These are phyloP conservation scores for Drosophila atroscutellata DNA, from an alignment of 2,888 invertebrate species.

Conservation along the genomic window DNA sequence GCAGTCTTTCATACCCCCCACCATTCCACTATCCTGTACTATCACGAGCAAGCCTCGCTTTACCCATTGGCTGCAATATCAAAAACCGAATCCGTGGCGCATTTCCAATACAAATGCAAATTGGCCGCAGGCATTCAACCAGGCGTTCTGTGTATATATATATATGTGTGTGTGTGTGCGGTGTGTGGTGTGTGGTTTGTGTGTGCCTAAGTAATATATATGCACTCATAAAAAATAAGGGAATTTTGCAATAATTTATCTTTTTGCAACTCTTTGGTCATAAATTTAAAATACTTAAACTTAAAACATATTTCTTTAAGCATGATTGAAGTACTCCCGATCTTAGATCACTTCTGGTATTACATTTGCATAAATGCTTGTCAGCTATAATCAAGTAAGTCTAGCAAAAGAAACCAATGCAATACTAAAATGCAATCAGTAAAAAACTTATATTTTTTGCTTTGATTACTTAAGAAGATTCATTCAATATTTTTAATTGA, in stretches of 20 bases:
- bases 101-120: conserved; percentile 64
- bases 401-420: not conserved
- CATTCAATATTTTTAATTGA: not conserved
- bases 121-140: conserved; percentile 72
- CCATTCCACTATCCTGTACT: not conserved
- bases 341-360: not conserved
- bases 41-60: not conserved
- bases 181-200: conserved; percentile 9
- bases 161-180: not conserved
- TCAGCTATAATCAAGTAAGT: not conserved
- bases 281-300: not conserved
- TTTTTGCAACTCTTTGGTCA: not conserved
- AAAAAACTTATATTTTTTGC: fast-evolving
- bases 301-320: not conserved
- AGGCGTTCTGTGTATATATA: conserved; percentile 24
- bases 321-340: not conserved
- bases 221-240: not conserved
- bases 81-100: conserved; percentile 47
- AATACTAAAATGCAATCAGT: not conserved
- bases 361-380: not conserved
- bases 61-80: conserved; percentile 18
- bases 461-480: not conserved
- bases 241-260: not conserved
- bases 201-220: conserved; percentile 1
- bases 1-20: conserved; percentile 1